These are phyloP conservation scores for Lamprologus callipterus DNA, from an alignment of 2,113 vertebrate genomes.

Conservation along the genomic window DNA sequence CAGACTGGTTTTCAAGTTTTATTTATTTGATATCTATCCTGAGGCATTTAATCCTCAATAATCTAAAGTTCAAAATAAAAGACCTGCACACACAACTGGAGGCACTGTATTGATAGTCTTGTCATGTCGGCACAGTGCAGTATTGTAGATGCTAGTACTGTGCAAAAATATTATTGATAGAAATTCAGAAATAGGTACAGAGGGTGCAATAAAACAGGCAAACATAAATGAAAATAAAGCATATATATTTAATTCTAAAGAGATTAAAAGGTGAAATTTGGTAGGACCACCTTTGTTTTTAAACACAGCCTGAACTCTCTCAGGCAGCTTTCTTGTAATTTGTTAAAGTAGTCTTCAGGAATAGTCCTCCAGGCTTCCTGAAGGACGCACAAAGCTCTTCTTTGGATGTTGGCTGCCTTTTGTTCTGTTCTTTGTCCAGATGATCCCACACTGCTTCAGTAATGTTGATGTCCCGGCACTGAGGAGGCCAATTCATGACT, in stretches of 20 bases:
- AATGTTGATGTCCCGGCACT: neutral
- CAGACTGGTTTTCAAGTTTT: neutral
- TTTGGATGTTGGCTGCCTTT: neutral
- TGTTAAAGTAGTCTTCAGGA: neutral
- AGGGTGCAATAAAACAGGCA: neutral
- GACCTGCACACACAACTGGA: neutral
- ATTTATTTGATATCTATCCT: neutral
- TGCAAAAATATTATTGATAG: neutral
- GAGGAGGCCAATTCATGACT: neutral
- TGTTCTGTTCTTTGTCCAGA: neutral
- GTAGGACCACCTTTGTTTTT: neutral
- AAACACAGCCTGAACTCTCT: neutral
- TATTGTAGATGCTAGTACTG: neutral
- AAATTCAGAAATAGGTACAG: neutral
- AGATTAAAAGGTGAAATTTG: neutral
- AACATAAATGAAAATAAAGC: neutral
- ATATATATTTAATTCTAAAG: neutral
- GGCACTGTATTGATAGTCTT: neutral
- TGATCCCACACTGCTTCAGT: neutral
- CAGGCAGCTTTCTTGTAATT: neutral
- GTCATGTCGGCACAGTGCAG: neutral
- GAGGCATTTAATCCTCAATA: neutral
- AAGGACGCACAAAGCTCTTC: neutral
- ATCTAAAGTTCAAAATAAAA: neutral
- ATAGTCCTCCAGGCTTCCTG: neutral